A percentile compares a stretch with the other conserved stretches of the same genome.
Conservation (phyloP, 2,113 vertebrate genomes). For the Paralichthys olivaceus region DNA sequence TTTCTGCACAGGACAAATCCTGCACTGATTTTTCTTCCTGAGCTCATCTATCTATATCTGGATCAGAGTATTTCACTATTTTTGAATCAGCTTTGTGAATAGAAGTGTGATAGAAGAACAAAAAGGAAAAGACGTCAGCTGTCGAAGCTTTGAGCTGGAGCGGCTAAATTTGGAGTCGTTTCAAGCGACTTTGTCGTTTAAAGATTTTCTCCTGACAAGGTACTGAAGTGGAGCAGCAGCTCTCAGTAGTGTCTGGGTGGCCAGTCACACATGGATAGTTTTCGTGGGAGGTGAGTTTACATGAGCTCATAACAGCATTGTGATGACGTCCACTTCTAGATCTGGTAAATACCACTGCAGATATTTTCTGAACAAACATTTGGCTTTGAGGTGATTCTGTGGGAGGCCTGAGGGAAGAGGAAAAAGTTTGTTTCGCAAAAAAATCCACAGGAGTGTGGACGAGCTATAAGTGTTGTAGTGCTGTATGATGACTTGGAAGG, state of each 20-base stretch:
- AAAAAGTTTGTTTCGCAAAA: no score
- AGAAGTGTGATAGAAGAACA: slow-evolving; percentile 41
- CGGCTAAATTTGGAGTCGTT: slow-evolving; percentile 70
- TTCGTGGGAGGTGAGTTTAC: not conserved
- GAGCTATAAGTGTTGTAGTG: not conserved
- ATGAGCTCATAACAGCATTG: slow-evolving; percentile 2
- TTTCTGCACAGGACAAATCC: slow-evolving; percentile 12
- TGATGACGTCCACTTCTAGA: slow-evolving; percentile 8
- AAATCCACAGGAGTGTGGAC: no score
- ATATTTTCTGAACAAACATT: no score
- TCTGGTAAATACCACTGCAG: not conserved
- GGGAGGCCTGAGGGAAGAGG: no score
- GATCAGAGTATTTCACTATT: slow-evolving; percentile 56
- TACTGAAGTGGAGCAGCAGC: slow-evolving; percentile 21
- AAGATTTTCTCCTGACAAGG: slow-evolving; percentile 37
- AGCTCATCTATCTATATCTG: slow-evolving; percentile 57
- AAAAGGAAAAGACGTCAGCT: slow-evolving; percentile 56
- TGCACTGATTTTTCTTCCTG: not conserved
- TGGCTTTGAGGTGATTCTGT: no score
- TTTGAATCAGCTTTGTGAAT: slow-evolving; percentile 40
- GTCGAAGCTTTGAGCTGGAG: slow-evolving; percentile 48
- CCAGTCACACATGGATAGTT: slow-evolving; percentile 1
- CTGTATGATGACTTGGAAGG: not conserved
- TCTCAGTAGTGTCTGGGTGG: slow-evolving; percentile 6
- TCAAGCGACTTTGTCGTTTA: slow-evolving; percentile 32